Percentiles rank a stretch among this genome's conserved stretches.
Evolutionary conservation across 2,797 vertebrate genomes (phyloP).

Genomic region (Ispidina lecontei): DNA sequence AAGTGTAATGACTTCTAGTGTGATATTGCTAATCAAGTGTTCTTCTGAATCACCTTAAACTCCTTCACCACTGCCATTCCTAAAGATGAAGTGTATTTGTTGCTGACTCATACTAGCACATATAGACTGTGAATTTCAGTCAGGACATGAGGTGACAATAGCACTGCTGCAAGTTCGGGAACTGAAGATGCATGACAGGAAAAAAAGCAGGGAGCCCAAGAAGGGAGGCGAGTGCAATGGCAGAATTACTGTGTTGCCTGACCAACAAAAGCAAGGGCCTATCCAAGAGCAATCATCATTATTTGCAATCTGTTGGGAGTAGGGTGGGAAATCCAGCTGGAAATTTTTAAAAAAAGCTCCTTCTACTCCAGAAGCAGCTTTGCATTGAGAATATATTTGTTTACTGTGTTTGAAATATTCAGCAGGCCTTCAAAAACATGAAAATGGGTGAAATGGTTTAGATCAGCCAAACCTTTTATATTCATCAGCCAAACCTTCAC

Average conservation of each 20-base stretch:
- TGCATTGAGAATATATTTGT: background rate
- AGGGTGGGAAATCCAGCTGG: background rate
- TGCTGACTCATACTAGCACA: background rate
- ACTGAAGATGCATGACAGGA: background rate
- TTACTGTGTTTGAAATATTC: background rate
- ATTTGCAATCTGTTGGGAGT: background rate
- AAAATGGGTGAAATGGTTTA: background rate
- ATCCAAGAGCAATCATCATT: background rate
- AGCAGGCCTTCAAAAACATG: background rate
- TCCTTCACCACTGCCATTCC: background rate
- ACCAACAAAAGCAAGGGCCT: background rate
- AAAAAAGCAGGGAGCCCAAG: background rate
- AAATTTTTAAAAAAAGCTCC: background rate
- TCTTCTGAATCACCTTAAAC: slow-evolving; percentile 33
- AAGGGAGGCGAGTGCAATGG: background rate
- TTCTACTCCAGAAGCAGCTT: background rate
- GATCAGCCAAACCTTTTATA: background rate
- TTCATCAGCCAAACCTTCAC: background rate
- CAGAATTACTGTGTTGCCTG: background rate
- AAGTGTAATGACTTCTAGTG: background rate
- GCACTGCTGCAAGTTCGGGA: background rate
- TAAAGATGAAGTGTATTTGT: background rate
- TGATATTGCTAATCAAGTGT: background rate
- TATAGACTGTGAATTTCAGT: background rate
- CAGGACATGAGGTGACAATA: background rate